Base-by-base conservation (phyloP, 2,888 invertebrate species). In the Apeira syringaria region DNA sequence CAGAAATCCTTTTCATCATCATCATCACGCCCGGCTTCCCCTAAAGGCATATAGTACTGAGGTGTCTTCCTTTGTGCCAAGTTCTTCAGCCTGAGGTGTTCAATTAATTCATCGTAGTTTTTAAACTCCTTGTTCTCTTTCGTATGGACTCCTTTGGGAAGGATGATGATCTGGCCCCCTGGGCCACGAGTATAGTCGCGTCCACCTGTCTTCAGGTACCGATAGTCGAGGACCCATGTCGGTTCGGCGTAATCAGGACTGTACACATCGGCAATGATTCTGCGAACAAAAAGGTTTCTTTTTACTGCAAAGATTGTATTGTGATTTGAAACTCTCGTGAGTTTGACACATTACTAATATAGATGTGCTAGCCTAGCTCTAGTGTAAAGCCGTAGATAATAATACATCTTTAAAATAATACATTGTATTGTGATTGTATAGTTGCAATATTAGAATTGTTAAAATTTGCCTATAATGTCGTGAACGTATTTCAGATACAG, bases 221-320 rank as follows among this genome's bases (percentile, higher is more conserved):
- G 69, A 58, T 83, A 88, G 73, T 88, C 87, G 9, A 88, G 56
- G 22, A 80, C 57, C 64, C 76, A 70, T 5, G 72, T 75, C 1
- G 84, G 86, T 47, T 85, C 78, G 41, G 69, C 64, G 59, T 79
- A 87, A 46, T 79, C 80, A 0, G 87, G 87, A 29, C 77, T 80
- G 58, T 68, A 80, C 6, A 74, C 71, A 20, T 75, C 68, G 18
- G 67, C 63, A 20, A 86, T 74, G 38, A 87, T 80, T 47, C 86
- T 86, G 64, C 24, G 47, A 51, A 41, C 25, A 38, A 7, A 20
- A 20, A n/a, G n/a, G n/a, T n/a, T n/a, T n/a, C n/a, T n/a, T n/a
- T n/a, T n/a, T n/a, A n/a, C n/a, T n/a, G n/a, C n/a, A n/a, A n/a
- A n/a, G n/a, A n/a, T n/a, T n/a, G n/a, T n/a, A n/a, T n/a, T n/a